A percentile compares a stretch with the other conserved stretches of the same genome.
These are phyloP conservation scores for Protaetia brevitarsis DNA, from an alignment of 1,140 invertebrate species.

Conservation along the genomic window DNA sequence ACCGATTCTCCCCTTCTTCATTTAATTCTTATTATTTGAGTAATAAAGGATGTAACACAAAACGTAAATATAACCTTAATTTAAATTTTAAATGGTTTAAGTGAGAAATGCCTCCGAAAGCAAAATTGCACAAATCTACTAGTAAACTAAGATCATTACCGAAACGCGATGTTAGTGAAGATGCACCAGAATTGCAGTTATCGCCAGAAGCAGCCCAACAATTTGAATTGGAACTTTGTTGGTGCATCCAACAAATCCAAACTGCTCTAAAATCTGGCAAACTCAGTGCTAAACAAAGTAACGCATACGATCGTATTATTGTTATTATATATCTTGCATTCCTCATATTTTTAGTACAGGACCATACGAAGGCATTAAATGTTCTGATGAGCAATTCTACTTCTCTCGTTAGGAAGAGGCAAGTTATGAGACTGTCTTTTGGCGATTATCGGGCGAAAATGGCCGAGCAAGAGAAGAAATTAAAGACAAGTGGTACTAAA, in stretches of 20 bases:
- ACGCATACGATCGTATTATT: background rate
- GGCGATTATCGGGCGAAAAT: constrained; percentile 74
- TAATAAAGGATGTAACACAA: too few relatives aligned
- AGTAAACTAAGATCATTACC: background rate
- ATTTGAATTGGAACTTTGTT: constrained; percentile 70
- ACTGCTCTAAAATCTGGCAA: constrained; percentile 56
- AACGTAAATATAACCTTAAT: background rate
- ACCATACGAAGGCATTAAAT: constrained; percentile 61
- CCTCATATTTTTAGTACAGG: constrained; percentile 54
- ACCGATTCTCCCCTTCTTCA: too few relatives aligned
- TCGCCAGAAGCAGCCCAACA: constrained; percentile 50
- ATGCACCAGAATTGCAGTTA: background rate
- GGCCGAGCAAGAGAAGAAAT: constrained; percentile 68
- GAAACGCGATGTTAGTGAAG: background rate
- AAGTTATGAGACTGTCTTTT: constrained; percentile 68
- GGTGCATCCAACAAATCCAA: constrained; percentile 73
- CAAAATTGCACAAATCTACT: constrained; percentile 1
- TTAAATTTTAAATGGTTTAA: background rate
- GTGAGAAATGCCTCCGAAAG: background rate
- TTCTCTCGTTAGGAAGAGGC: constrained; percentile 65
- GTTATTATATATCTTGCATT: too few relatives aligned
- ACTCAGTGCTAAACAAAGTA: constrained; percentile 61
- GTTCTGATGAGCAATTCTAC: constrained; percentile 64
- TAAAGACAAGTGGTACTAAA: constrained; percentile 49
- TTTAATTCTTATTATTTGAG: too few relatives aligned